Conservation (phyloP, 2,113 vertebrate species). For the Mionectes macconnelli region DNA sequence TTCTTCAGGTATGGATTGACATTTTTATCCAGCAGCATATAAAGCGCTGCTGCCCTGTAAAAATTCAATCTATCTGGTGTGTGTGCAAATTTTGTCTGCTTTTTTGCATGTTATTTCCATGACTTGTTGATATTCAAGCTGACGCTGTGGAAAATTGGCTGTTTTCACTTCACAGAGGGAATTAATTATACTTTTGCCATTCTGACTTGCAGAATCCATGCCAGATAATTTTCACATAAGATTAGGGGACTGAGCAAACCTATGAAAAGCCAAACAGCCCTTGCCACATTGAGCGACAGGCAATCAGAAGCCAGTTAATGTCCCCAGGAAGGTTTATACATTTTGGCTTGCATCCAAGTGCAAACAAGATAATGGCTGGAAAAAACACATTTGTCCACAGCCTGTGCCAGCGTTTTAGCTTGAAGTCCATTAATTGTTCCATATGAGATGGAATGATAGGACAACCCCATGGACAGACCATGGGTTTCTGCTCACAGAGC, state of each 20-base stretch:
- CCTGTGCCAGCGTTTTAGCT: not conserved
- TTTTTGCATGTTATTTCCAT: not conserved
- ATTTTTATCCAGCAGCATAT: not conserved
- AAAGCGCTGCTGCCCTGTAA: not conserved
- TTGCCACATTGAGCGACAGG: not conserved
- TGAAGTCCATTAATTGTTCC: not conserved
- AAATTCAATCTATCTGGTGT: not conserved
- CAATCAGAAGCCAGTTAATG: not conserved
- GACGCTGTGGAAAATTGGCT: not conserved
- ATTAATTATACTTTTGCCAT: slow-evolving; percentile 17
- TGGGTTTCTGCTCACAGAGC: accelerated
- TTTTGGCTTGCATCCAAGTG: not conserved
- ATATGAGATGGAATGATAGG: not conserved
- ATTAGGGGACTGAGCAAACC: slow-evolving; percentile 7
- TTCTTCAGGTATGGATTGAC: not conserved
- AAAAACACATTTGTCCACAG: not conserved
- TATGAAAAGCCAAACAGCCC: not conserved
- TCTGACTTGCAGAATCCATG: slow-evolving; percentile 10
- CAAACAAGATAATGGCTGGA: slow-evolving; percentile 15
- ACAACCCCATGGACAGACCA: accelerated
- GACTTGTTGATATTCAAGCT: slow-evolving; percentile 1
- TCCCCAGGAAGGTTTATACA: not conserved
- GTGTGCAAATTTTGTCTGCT: not conserved
- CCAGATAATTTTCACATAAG: slow-evolving; percentile 1
- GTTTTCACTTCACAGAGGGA: slow-evolving; percentile 29